Base-by-base conservation (phyloP, 1,140 invertebrate species). In the Caerostris darwini region DNA sequence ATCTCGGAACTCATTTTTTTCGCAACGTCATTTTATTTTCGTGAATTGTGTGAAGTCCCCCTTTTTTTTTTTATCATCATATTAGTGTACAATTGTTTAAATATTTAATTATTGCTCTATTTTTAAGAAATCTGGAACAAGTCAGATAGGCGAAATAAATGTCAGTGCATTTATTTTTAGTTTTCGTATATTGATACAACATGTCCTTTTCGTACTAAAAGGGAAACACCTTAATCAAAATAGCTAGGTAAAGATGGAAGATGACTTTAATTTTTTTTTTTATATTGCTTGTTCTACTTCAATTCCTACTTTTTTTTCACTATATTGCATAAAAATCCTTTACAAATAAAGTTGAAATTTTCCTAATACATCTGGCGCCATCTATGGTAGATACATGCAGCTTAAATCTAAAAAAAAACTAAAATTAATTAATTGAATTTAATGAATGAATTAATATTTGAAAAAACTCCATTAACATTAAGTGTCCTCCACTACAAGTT, bases 81-180 rank as follows among this genome's bases (percentile, higher is more conserved):
- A 17, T 85, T 57, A 57, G n/a, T 85, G 82, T 85, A 58, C 54
- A 58, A 34, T 58, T n/a, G 5, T 85, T 85, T 57, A 57, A 57
- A 57, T 85, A 56, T 56, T 85, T 58, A 85, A 19, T 85, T 85
- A 57, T 85, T 85, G 57, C 57, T 77, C 10, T 34, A 77, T 77
- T 67, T 67, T 67, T 67, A n/a, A 67, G 12, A n/a, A 67, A 67
- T 67, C n/a, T 67, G 14, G 14, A 67, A n/a, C 10, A 67, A 17
- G 61, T 67, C n/a, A 5, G 14, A 67, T 14, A 67, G n/a, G 6
- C n/a, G n/a, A n/a, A 67, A 67, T 67, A 2, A 67, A 6, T 67
- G 17, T 7, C n/a, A 67, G 12, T 17, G 6, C n/a, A 17, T 64
- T 64, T 1, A 17, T 17, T 67, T 67, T 5, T 67, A 67, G n/a